Evolutionary conservation across 2,113 vertebrate species (phyloP).

Genomic region (Jacana jacana): DNA sequence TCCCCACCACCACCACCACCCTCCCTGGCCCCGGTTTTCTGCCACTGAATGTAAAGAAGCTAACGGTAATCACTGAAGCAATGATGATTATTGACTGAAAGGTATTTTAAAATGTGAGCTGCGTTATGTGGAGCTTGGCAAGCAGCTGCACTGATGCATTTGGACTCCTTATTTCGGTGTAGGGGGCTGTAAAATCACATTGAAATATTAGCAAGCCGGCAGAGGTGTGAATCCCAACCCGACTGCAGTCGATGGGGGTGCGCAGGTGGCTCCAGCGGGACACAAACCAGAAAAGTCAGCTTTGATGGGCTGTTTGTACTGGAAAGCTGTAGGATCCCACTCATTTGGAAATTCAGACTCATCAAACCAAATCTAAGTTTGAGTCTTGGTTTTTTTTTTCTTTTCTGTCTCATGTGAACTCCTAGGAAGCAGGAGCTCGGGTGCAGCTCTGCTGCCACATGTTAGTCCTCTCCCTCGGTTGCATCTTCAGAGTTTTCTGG

Average conservation of each 20-base stretch:
- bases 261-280: accelerated
- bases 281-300: accelerated
- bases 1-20: too few relatives aligned
- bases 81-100: slow-evolving; percentile 65
- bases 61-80: slow-evolving; percentile 56
- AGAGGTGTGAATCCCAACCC: not conserved
- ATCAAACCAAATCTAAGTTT: not conserved
- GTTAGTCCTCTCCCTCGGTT: not conserved
- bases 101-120: slow-evolving; percentile 62
- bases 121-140: slow-evolving; percentile 23
- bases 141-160: slow-evolving; percentile 2
- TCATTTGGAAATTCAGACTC: not conserved
- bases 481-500: not conserved
- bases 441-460: not conserved
- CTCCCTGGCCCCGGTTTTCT: not conserved
- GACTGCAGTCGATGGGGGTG: accelerated
- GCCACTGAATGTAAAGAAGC: slow-evolving; percentile 49
- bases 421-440: not conserved
- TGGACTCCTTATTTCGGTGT: not conserved
- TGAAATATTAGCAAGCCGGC: not conserved
- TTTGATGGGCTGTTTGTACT: not conserved
- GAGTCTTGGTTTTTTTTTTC: not conserved
- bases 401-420: not conserved
- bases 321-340: not conserved
- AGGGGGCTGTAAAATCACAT: not conserved